Conservation (phyloP, 2,888 invertebrate genomes). For the Acanthosepion pharaonis region DNA sequence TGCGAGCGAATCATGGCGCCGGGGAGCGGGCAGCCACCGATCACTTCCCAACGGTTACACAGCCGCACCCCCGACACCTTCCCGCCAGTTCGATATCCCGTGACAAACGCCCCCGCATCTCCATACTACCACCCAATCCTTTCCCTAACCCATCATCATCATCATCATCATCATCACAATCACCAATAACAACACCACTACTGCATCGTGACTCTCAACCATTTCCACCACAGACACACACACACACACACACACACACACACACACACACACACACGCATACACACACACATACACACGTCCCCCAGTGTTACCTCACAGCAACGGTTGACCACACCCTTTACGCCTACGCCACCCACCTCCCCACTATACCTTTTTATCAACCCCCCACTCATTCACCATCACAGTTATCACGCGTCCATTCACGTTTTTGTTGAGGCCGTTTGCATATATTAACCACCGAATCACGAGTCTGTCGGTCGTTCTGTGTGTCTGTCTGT, state of each 20-base stretch:
- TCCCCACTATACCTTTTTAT: not conserved
- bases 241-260: too few relatives aligned
- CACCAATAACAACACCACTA: too few relatives aligned
- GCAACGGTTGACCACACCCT: not conserved
- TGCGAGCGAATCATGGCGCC: too few relatives aligned
- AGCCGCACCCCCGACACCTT: not conserved
- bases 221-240: too few relatives aligned
- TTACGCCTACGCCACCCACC: not conserved
- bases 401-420: not conserved
- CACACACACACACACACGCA: too few relatives aligned
- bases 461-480: slow-evolving; percentile 34
- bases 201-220: too few relatives aligned
- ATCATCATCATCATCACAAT: too few relatives aligned
- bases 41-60: too few relatives aligned
- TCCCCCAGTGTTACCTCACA: too few relatives aligned
- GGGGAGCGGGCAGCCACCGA: too few relatives aligned
- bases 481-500: not conserved
- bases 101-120: slow-evolving; percentile 33
- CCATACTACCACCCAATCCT: not conserved
- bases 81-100: slow-evolving; percentile 33
- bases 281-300: too few relatives aligned
- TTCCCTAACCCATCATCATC: not conserved
- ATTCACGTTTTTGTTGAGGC: slow-evolving; percentile 11
- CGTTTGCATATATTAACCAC: not conserved
- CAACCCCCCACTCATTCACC: not conserved